Evolutionary conservation across 2,888 invertebrate genomes (phyloP), one percentile per base, ranked within the genome.

Genomic region (Yponomeuta malinellus): DNA sequence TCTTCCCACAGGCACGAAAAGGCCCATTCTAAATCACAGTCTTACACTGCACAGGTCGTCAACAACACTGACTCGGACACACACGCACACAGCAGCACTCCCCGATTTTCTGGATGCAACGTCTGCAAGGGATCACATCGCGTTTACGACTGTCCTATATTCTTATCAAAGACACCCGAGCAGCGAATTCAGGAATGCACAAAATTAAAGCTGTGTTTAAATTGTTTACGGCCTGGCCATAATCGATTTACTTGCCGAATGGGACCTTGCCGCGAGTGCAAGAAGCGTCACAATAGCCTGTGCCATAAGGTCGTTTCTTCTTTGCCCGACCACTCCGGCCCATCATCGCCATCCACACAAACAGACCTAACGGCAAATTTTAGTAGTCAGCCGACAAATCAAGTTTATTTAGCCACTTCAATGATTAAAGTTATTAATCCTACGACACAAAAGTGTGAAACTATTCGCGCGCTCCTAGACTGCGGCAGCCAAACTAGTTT

Each of bases 201-300:
- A 23, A 23, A 37, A 5, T 23, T 68, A 23, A 48, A 48, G 43
- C 5, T 68, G 43, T 68, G 68, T 68, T 10, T 6, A 10, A 68
- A 68, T 23, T 48, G 68, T 23, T 48, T 68, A 23, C 43, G 68
- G 8, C 15, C 12, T 10, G 68, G 48, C 15, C 68, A 68, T n/a
- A n/a, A n/a, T 37, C 10, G 8, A 5, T 48, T 15, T 5, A 37
- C n/a, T 4, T 68, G 68, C 31, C 37, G 68, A 23, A 15, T 69
- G 48, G 59, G 69, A 4, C 31, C 23, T 4, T 69, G 69, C 31
- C 10, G 59, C 9, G 48, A 29, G 10, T 69, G 69, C 29, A 69
- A 69, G 23, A 8, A n/a, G 10, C 29, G 63, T 10, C 69, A 69
- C 63, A 69, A 69, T n/a, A 12, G 59, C 4, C 31, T 69, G 31